A percentile compares a stretch with the other conserved stretches of the same genome.
Conservation (phyloP, 2,113 vertebrate species). For the Anoura caudifer region DNA sequence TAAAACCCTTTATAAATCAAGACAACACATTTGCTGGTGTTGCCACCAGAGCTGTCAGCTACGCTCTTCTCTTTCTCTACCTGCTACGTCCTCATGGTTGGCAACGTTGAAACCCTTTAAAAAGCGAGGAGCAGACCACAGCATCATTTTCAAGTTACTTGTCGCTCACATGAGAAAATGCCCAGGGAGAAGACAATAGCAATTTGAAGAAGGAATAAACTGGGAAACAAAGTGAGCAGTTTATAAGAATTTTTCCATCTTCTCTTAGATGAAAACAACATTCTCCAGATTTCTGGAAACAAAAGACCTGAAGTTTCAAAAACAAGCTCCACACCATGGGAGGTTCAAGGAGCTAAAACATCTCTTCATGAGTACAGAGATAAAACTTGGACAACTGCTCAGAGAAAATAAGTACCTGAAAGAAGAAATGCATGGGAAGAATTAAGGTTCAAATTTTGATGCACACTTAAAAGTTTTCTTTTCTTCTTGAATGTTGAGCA, state of each 20-base stretch:
- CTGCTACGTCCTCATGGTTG: constrained; percentile 37
- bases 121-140: not conserved
- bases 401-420: constrained; percentile 37
- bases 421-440: not conserved
- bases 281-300: not conserved
- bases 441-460: constrained; percentile 5
- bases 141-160: not conserved
- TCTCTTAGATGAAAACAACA: not conserved
- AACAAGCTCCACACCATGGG: not conserved
- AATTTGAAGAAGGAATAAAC: not conserved
- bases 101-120: not conserved
- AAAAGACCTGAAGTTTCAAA: not conserved
- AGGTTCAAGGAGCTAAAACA: not conserved
- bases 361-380: not conserved
- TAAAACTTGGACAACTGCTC: not conserved
- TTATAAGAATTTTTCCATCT: not conserved
- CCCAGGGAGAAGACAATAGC: not conserved
- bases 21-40: constrained; percentile 70
- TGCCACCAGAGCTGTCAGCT: constrained; percentile 55
- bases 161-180: not conserved
- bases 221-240: not conserved
- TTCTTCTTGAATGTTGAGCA: not conserved
- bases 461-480: not conserved
- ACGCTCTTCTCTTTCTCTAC: constrained; percentile 55
- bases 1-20: constrained; percentile 77